Conservation (phyloP, 1,140 invertebrate species). For the Oryctes rhinoceros region DNA sequence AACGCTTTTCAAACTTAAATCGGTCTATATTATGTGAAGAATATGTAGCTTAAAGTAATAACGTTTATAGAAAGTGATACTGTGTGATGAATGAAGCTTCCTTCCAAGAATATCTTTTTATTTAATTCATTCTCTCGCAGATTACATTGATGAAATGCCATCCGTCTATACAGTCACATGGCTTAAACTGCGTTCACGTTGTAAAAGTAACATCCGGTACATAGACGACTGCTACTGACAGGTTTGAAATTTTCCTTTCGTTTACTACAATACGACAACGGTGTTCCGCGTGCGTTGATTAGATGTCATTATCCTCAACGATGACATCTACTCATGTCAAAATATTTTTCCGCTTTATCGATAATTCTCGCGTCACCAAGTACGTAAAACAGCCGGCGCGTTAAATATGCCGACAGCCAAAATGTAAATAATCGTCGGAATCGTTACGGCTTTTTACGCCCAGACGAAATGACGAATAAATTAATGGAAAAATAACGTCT, state of each 20-base stretch:
- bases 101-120: no score
- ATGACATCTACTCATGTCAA: slow-evolving; percentile 6
- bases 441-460: neutral
- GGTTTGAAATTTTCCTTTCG: slow-evolving; percentile 7
- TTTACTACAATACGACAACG: neutral
- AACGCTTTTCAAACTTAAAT: neutral
- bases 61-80: no score
- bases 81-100: no score
- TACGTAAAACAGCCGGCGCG: slow-evolving; percentile 3
- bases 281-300: neutral
- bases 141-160: no score
- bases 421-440: slow-evolving; percentile 15
- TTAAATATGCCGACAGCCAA: neutral
- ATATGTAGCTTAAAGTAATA: no score
- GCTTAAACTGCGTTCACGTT: neutral
- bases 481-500: slow-evolving; percentile 1
- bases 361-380: neutral
- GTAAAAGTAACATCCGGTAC: neutral
- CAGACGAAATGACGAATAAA: neutral
- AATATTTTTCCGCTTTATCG: neutral
- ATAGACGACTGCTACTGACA: neutral
- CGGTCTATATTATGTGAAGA: no score
- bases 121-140: no score
- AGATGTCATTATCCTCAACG: neutral
- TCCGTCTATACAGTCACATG: neutral